These are phyloP conservation scores for Ctenosaura bakeri DNA, from an alignment of 2,797 vertebrate genomes.

Conservation along the genomic window DNA sequence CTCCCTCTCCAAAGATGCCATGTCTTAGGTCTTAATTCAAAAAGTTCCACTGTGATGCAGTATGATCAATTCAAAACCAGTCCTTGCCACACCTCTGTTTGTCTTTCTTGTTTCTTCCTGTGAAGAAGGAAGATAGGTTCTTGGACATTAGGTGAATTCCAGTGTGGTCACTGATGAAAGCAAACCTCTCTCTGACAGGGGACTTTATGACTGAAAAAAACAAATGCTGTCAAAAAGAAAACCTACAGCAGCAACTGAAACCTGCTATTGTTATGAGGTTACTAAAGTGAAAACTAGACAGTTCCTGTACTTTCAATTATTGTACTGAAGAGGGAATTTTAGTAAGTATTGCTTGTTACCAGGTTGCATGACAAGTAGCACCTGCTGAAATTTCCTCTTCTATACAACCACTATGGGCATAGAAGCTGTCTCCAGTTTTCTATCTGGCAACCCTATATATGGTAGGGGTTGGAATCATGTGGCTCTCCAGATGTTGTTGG, in stretches of 20 bases:
- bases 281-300: too few species aligned
- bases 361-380: too few species aligned
- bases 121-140: slow-evolving; percentile 13
- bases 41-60: neutral
- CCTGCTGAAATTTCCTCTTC: too few species aligned
- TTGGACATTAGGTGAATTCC: slow-evolving; percentile 66
- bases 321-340: too few species aligned
- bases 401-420: too few species aligned
- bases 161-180: slow-evolving; percentile 67
- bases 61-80: neutral
- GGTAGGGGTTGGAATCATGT: too few species aligned
- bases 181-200: slow-evolving; percentile 44
- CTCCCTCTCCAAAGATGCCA: neutral
- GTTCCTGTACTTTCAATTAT: too few species aligned
- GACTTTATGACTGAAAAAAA: slow-evolving; percentile 15
- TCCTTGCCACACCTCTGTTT: accelerated
- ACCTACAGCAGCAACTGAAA: neutral
- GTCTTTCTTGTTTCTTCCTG: slow-evolving; percentile 40
- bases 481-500: too few species aligned
- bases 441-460: too few species aligned
- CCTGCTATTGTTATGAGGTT: neutral
- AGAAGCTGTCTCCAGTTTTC: too few species aligned
- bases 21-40: neutral
- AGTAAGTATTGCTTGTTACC: too few species aligned
- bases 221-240: slow-evolving; percentile 57